phyloP scores from a whole-genome alignment of 2,797 vertebrate genomes.

The Myiotriccus ornatus region DNA sequence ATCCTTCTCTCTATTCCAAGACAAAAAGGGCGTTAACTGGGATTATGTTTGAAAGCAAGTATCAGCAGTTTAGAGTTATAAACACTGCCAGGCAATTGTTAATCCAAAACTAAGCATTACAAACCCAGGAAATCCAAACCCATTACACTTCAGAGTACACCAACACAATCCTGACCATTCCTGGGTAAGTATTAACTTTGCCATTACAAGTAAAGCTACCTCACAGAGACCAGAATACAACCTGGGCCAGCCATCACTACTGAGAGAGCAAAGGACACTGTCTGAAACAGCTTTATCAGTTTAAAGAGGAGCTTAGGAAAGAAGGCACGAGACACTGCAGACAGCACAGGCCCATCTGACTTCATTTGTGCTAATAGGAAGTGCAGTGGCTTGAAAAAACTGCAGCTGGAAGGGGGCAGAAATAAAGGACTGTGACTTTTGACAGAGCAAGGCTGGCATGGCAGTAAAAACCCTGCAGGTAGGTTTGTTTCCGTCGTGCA shows the following conservation, averaged over 20 bases:
- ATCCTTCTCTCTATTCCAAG: not conserved
- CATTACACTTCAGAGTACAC: not conserved
- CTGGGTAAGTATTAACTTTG: slow-evolving; percentile 11
- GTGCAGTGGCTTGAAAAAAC: not conserved
- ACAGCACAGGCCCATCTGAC: not conserved
- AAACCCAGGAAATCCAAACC: slow-evolving; percentile 26
- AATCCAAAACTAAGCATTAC: not conserved
- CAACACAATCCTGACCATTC: not conserved
- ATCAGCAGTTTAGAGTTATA: not conserved
- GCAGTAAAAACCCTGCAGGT: not conserved
- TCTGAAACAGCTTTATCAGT: not conserved
- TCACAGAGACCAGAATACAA: not conserved
- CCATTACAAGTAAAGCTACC: not conserved
- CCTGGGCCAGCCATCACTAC: not conserved
- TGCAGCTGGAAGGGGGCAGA: not conserved
- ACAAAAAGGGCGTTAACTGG: not conserved
- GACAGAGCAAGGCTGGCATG: accelerated
- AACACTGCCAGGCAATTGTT: not conserved
- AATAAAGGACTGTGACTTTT: not conserved
- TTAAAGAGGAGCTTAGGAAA: not conserved
- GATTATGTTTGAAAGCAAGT: not conserved
- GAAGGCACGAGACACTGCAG: not conserved
- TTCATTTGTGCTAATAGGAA: not conserved
- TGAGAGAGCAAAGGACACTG: not conserved
- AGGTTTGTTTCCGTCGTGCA: not conserved